These are phyloP conservation scores for Brenthis ino DNA, from an alignment of 2,888 invertebrate species.

Conservation along the genomic window DNA sequence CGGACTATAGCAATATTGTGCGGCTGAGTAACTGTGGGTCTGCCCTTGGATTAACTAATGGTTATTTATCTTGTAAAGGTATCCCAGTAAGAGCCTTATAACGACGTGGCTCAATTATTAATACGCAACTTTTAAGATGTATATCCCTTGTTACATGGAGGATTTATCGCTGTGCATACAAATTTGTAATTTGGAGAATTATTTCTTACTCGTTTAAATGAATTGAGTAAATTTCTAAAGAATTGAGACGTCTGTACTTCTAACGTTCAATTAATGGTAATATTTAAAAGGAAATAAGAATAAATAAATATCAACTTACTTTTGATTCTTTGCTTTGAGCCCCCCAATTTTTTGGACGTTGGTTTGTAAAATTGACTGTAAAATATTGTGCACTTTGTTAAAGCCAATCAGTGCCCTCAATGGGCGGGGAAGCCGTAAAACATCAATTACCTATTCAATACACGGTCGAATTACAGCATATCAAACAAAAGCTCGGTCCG, in stretches of 20 bases:
- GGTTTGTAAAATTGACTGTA: constrained; percentile 48
- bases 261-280: not conserved
- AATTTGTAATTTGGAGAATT: not conserved
- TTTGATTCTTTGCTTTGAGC: not conserved
- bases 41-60: constrained; percentile 79
- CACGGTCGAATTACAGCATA: constrained; percentile 44
- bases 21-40: constrained; percentile 71
- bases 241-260: too few relatives aligned
- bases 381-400: constrained; percentile 61
- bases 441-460: constrained; percentile 49
- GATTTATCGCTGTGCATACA: constrained; percentile 20
- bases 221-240: too few relatives aligned
- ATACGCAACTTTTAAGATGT: constrained; percentile 43
- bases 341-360: constrained; percentile 1
- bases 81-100: constrained; percentile 56
- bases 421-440: constrained; percentile 46
- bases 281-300: not conserved
- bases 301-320: not conserved
- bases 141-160: constrained; percentile 24
- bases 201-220: not conserved
- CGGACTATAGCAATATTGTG: constrained; percentile 75
- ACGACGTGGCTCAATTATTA: constrained; percentile 69
- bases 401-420: constrained; percentile 57
- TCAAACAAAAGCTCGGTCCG: constrained; percentile 47
- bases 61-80: constrained; percentile 80